Evolutionary conservation across 2,888 invertebrate species (phyloP).

Genomic region (Drosophila planitibia): DNA sequence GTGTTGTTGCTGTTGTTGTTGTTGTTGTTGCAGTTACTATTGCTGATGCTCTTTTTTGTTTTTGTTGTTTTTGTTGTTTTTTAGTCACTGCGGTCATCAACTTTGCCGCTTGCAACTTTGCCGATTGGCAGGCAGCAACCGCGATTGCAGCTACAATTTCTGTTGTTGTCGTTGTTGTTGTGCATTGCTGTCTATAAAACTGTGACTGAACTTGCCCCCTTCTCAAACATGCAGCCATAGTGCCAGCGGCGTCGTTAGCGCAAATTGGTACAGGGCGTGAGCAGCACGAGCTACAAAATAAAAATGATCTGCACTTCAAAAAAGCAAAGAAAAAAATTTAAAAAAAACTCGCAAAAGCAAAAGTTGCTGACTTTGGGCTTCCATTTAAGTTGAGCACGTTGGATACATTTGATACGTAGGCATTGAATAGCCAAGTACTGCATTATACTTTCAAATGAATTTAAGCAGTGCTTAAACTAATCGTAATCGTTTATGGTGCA

Average conservation of each 20-base stretch:
- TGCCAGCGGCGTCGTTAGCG: constrained; percentile 72
- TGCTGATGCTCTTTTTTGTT: constrained; percentile 12
- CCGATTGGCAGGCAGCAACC: constrained; percentile 76
- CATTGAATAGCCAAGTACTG: constrained; percentile 12
- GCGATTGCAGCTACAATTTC: constrained; percentile 58
- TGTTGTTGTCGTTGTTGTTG: constrained; percentile 17
- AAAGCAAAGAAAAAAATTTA: not conserved
- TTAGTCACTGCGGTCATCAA: constrained; percentile 71
- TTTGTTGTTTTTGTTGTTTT: constrained; percentile 45
- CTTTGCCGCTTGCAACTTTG: constrained; percentile 70
- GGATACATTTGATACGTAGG: not conserved
- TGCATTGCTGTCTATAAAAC: constrained; percentile 56
- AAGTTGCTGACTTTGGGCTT: constrained; percentile 20
- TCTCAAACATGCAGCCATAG: constrained; percentile 17
- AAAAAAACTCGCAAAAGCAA: not conserved
- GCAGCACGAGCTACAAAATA: constrained; percentile 22
- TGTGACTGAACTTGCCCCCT: constrained; percentile 45
- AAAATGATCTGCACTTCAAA: constrained; percentile 46
- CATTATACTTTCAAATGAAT: constrained; percentile 21
- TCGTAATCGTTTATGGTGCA: not conserved
- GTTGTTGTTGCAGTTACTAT: constrained; percentile 22
- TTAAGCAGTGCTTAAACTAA: not conserved
- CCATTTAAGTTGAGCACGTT: not conserved
- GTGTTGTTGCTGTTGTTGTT: constrained; percentile 25
- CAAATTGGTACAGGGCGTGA: constrained; percentile 55